A percentile compares a stretch with the other conserved stretches of the same genome.
phyloP scores from a whole-genome alignment of 64 coral and sea anemone species.

The Dendronephthya gigantea region DNA sequence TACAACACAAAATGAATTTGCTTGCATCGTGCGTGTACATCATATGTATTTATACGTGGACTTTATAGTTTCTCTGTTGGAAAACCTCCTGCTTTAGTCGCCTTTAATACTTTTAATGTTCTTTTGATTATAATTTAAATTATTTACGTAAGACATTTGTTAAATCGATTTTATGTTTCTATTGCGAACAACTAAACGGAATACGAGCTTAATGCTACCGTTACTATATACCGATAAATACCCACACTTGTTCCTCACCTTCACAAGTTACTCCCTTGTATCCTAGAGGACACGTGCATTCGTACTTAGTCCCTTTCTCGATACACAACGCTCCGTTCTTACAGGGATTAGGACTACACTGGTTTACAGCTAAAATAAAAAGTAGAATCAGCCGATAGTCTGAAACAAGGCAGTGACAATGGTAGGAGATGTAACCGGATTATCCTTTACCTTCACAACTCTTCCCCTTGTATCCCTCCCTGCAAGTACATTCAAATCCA shows the following conservation, averaged over 20 bases:
- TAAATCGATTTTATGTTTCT: no score
- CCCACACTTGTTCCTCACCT: slow-evolving; percentile 38
- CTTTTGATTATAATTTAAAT: no score
- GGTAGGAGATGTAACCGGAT: not conserved
- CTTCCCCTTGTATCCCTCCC: slow-evolving; percentile 77
- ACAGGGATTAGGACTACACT: slow-evolving; percentile 86
- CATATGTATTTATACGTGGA: no score
- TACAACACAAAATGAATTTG: not conserved
- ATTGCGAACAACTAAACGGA: not conserved
- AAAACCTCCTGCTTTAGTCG: no score
- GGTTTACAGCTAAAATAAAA: slow-evolving; percentile 59
- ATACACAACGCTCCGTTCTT: slow-evolving; percentile 91
- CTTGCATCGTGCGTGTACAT: no score
- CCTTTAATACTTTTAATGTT: no score
- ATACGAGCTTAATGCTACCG: not conserved
- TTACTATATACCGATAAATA: not conserved
- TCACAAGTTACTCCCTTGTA: slow-evolving; percentile 97
- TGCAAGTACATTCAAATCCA: slow-evolving; percentile 80
- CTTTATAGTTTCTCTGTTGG: no score
- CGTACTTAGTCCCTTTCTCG: slow-evolving; percentile 71
- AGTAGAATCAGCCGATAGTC: no score
- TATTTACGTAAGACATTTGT: no score
- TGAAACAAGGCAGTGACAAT: no score
- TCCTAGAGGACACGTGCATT: slow-evolving; percentile 92
- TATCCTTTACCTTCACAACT: slow-evolving; percentile 69